Conservation (phyloP, 2,797 vertebrate species). For the Enteromius radiatus region DNA sequence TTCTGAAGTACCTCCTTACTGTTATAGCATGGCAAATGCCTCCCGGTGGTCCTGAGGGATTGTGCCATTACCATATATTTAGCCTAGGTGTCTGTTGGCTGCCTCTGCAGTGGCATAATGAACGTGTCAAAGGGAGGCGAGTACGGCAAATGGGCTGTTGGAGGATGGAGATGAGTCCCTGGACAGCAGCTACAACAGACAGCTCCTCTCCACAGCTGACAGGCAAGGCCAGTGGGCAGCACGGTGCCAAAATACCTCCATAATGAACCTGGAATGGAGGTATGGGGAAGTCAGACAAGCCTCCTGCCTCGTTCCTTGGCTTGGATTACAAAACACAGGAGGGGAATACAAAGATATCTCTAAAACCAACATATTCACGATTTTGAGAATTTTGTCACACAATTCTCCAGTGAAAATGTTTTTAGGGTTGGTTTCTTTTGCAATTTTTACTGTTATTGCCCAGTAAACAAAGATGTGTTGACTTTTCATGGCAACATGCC, state of each 20-base stretch:
- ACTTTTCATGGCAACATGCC: background rate
- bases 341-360: conserved; percentile 15
- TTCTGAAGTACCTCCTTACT: conserved; percentile 43
- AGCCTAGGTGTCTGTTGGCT: conserved; percentile 43
- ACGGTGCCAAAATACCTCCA: conserved; percentile 43
- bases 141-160: conserved; percentile 26
- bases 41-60: conserved; percentile 23
- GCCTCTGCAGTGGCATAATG: conserved; percentile 46
- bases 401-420: background rate
- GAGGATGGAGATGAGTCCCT: conserved; percentile 46
- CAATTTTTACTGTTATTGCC: background rate
- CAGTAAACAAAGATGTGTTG: background rate
- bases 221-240: conserved; percentile 51
- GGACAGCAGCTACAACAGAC: conserved; percentile 39
- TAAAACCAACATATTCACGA: background rate
- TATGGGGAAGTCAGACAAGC: background rate
- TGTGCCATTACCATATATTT: conserved; percentile 50
- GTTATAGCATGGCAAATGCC: conserved; percentile 38
- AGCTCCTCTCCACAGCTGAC: conserved; percentile 39
- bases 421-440: background rate
- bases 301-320: background rate
- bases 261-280: conserved; percentile 41
- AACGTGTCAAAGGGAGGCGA: conserved; percentile 44
- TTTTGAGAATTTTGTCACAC: conserved; percentile 3
- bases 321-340: conserved; percentile 18